Base-by-base conservation (phyloP, 2,113 vertebrate genomes). In the Microtus ochrogaster region DNA sequence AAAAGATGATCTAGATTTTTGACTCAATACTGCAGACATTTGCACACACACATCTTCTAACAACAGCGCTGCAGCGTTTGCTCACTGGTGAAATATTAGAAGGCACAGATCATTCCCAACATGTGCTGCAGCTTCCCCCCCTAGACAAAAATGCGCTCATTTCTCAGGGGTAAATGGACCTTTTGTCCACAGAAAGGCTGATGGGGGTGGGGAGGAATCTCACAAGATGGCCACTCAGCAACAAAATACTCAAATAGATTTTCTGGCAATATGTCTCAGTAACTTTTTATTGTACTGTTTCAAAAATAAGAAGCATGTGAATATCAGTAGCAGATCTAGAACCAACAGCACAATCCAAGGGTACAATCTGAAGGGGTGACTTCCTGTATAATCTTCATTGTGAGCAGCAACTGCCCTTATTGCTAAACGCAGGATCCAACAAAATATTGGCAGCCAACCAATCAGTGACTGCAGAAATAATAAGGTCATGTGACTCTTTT, bases 301-400 rank as follows among this genome's bases (percentile, higher is more conserved):
- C 58, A 94, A 94, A 97, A 95, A 94, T 82, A 76, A 63, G 91
- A 97, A 47, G 26, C 83, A 84, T 17, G 3, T 61, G 39, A 94
- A n/a, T 90, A 91, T 89, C 33, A 30, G 30, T 78, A 89, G 3
- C 74, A 84, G 76, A 89, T 4, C 30, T 39, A 86, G 58, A 90
- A 81, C 22, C 30, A 76, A 76, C 78, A 36, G 76, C 47, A 94
- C 44, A 88, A 93, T 19, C 19, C 83, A 93, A 16, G 76, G 12
- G 21, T 39, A 76, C 55, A 92, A 93, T 81, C 70, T 41, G 12
- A 90, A 97, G 17, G 11, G 0, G 33, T 77, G 36, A 63, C 52
- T 88, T 77, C 2, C 44, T 47, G 28, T 28, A 70, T 44, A n/a
- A 7, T 36, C 39, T 41, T 87, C 49, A 58, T n/a, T 39, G 65